phyloP scores from a whole-genome alignment of 2,113 vertebrate genomes.

The Rhineura floridana region DNA sequence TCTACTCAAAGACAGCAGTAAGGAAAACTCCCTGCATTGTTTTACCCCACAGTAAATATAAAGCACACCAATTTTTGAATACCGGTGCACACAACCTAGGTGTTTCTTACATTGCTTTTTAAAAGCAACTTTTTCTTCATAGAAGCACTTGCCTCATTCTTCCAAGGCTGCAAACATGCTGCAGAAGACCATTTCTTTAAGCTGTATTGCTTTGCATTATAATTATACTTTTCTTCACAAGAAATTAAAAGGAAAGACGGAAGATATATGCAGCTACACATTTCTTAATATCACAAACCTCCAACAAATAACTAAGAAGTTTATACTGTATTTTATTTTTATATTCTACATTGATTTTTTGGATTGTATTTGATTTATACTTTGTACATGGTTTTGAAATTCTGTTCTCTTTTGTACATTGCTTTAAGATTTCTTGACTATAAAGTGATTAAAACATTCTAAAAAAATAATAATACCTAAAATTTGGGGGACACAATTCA shows the following conservation, averaged over 20 bases:
- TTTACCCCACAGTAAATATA: not conserved
- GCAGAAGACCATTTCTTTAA: not conserved
- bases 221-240: not conserved
- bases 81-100: not conserved
- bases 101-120: not conserved
- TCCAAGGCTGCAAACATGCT: not conserved
- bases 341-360: no score
- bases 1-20: not conserved
- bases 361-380: no score
- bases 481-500: no score
- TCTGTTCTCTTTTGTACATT: no score
- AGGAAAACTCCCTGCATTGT: not conserved
- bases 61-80: not conserved
- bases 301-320: no score
- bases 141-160: not conserved
- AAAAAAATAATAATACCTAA: no score
- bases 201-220: constrained; percentile 1
- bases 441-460: no score
- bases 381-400: no score
- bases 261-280: not conserved
- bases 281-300: not conserved
- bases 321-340: no score
- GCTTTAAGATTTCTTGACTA: no score
- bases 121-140: not conserved
- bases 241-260: not conserved